phyloP scores from a whole-genome alignment of 2,888 invertebrate genomes.

The Strigamia maritima region DNA sequence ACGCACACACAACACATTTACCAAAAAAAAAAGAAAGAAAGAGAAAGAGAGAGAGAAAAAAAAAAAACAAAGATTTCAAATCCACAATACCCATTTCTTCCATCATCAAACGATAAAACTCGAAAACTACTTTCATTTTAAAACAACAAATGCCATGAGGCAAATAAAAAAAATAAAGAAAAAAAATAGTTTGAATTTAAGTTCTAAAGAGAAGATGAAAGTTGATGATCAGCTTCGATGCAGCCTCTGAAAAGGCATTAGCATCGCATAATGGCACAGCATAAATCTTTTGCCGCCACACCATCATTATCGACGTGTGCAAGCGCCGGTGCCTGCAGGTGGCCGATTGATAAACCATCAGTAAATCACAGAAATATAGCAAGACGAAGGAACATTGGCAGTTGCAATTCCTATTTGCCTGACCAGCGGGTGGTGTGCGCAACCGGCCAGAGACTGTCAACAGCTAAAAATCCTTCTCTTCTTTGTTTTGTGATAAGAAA shows the following conservation, averaged over 20 bases:
- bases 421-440: constrained; percentile 8
- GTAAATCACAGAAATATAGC: constrained; percentile 10
- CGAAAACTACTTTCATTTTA: neutral
- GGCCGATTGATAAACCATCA: constrained; percentile 26
- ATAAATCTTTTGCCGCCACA: constrained; percentile 24
- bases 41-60: neutral
- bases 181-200: neutral
- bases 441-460: constrained; percentile 9
- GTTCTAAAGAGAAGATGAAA: neutral
- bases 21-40: neutral
- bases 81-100: neutral
- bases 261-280: constrained; percentile 20
- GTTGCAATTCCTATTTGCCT: constrained; percentile 16
- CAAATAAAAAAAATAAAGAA: neutral
- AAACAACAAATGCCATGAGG: constrained; percentile 9
- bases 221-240: constrained; percentile 27
- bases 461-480: constrained; percentile 6
- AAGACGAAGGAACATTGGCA: neutral
- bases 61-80: neutral
- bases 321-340: constrained; percentile 22
- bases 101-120: constrained; percentile 16
- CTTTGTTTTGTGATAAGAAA: neutral
- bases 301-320: constrained; percentile 24
- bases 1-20: neutral
- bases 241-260: constrained; percentile 27